Evolutionary conservation across 2,797 vertebrate genomes (phyloP).

Genomic region (Hipposideros larvatus): DNA sequence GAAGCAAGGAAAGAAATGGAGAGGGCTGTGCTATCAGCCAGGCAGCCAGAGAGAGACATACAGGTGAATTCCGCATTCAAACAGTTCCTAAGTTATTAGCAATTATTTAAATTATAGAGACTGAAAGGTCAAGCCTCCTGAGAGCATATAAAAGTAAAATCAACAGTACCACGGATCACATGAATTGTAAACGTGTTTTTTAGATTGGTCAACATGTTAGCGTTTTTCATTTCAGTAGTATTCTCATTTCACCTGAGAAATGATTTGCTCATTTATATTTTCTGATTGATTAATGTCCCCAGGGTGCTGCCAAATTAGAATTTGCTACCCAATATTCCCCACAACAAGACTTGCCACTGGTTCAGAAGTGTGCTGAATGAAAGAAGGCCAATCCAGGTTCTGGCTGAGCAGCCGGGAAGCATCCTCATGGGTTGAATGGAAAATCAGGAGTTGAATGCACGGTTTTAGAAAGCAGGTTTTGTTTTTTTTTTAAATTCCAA

Average conservation of each 20-base stretch:
- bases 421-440: constrained; percentile 63
- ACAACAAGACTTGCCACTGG: constrained; percentile 68
- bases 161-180: background rate
- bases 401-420: constrained; percentile 70
- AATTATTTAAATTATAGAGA: constrained; percentile 39
- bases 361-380: constrained; percentile 68
- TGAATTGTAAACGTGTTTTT: background rate
- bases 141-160: background rate
- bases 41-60: background rate
- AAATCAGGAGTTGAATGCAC: constrained; percentile 72
- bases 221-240: constrained; percentile 36
- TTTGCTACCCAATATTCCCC: constrained; percentile 60
- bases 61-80: background rate
- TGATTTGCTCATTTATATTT: constrained; percentile 68
- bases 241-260: constrained; percentile 69
- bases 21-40: background rate
- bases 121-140: background rate
- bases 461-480: constrained; percentile 59
- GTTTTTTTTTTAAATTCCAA: background rate
- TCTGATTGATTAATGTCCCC: constrained; percentile 79
- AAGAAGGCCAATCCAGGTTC: constrained; percentile 65
- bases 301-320: constrained; percentile 81
- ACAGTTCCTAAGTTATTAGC: background rate
- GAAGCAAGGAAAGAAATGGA: background rate
- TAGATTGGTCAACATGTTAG: background rate